phyloP scores from a whole-genome alignment of 2,113 vertebrate species.

The Micronycteris hirsuta region DNA sequence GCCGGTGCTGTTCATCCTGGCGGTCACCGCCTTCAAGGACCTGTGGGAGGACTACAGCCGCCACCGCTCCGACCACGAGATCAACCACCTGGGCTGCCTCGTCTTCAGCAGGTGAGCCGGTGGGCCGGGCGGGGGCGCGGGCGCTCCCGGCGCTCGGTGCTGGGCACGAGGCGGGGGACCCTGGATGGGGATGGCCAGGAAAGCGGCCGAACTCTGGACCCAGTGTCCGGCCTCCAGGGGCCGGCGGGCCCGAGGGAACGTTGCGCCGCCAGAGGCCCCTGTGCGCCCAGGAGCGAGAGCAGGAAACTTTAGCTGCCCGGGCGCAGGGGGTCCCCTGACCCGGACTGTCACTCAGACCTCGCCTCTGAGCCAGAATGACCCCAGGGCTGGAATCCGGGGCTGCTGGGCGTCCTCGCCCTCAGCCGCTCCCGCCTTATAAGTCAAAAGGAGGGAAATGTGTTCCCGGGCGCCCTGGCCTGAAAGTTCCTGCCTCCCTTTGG shows the following conservation, averaged over 20 bases:
- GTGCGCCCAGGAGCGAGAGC: not conserved
- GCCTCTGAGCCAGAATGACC: not conserved
- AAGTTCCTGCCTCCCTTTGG: not conserved
- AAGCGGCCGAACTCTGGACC: rapidly evolving
- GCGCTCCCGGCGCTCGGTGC: not conserved
- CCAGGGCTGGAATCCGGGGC: not conserved
- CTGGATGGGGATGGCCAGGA: not conserved
- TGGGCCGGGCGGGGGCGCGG: rapidly evolving
- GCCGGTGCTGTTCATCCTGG: conserved; percentile 95
- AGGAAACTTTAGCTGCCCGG: not conserved
- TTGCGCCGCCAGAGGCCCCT: not conserved
- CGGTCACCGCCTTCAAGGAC: conserved; percentile 96
- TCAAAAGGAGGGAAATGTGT: not conserved
- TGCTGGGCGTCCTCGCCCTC: not conserved
- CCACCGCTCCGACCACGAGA: conserved; percentile 93
- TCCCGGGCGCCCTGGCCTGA: rapidly evolving
- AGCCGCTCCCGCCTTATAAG: not conserved
- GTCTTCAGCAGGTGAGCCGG: conserved; percentile 92
- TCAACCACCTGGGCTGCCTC: conserved; percentile 97
- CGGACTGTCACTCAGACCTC: no score
- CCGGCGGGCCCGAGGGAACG: rapidly evolving
- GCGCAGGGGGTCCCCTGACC: not conserved
- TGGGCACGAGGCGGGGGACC: not conserved
- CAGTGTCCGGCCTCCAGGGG: not conserved
- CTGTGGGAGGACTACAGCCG: conserved; percentile 98